Conservation (phyloP, 2,113 vertebrate genomes). For the Cervus canadensis region DNA sequence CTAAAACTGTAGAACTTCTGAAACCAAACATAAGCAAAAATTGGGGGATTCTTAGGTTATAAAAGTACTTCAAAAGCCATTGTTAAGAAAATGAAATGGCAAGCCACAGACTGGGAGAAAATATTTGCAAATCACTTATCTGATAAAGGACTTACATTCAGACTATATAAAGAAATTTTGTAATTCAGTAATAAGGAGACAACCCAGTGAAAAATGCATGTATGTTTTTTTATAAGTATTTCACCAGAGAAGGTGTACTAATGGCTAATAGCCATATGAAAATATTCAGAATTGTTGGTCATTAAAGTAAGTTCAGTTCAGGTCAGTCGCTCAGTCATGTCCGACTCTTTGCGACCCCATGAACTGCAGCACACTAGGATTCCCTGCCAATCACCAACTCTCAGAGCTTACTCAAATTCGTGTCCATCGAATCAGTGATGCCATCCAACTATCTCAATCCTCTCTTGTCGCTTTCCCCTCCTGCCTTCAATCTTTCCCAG, state of each 20-base stretch:
- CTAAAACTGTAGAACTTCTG: not conserved
- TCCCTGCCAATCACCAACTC: not conserved
- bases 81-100: not conserved
- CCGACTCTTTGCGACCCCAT: not conserved
- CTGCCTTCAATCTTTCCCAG: not conserved
- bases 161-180: not conserved
- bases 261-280: not conserved
- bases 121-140: not conserved
- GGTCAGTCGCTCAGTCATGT: not conserved
- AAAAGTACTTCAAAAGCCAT: not conserved
- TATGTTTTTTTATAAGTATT: not conserved
- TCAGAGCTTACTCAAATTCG: not conserved
- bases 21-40: not conserved
- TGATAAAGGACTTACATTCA: not conserved
- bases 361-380: not conserved
- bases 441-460: not conserved
- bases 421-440: not conserved
- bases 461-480: not conserved
- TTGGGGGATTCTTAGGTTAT: not conserved
- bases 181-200: not conserved
- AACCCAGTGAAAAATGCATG: not conserved
- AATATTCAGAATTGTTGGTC: not conserved
- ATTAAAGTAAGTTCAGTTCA: not conserved
- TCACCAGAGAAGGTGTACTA: not conserved
- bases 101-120: not conserved